Evolutionary conservation across 2,113 vertebrate genomes (phyloP).

Genomic region (Cheirogaleus medius): DNA sequence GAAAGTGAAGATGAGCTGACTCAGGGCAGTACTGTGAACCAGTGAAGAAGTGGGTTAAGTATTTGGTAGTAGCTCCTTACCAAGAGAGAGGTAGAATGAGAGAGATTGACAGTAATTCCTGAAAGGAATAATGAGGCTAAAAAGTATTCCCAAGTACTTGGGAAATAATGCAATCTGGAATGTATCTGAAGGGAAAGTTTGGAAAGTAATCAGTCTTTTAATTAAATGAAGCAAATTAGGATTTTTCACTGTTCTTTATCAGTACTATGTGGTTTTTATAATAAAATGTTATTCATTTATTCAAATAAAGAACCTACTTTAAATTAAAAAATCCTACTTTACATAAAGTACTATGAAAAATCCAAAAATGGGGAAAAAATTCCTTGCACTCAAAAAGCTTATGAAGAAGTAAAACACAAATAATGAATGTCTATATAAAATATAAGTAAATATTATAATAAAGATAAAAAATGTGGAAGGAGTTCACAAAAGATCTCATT

Average conservation of each 20-base stretch:
- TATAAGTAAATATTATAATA: not conserved
- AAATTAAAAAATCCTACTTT: not conserved
- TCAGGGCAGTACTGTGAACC: not conserved
- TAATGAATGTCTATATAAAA: slow-evolving; percentile 14
- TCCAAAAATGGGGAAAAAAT: not conserved
- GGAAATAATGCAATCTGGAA: not conserved
- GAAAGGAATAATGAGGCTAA: not conserved
- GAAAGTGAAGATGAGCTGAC: not conserved
- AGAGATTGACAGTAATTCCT: not conserved
- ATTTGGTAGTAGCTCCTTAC: not conserved
- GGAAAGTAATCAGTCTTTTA: not conserved
- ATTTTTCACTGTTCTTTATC: slow-evolving; percentile 8
- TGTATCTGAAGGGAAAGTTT: not conserved
- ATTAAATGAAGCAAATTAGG: not conserved
- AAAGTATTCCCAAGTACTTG: not conserved
- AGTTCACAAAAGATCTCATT: not conserved
- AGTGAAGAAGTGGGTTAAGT: not conserved
- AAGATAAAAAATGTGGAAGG: not conserved
- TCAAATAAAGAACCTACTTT: not conserved
- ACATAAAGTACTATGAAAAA: not conserved
- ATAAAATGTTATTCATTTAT: not conserved
- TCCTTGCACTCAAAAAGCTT: not conserved
- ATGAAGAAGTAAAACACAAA: not conserved
- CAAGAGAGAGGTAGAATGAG: not conserved
- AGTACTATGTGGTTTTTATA: not conserved